Base-by-base conservation (phyloP, 2,888 invertebrate species). In the Cantharis nigra region DNA sequence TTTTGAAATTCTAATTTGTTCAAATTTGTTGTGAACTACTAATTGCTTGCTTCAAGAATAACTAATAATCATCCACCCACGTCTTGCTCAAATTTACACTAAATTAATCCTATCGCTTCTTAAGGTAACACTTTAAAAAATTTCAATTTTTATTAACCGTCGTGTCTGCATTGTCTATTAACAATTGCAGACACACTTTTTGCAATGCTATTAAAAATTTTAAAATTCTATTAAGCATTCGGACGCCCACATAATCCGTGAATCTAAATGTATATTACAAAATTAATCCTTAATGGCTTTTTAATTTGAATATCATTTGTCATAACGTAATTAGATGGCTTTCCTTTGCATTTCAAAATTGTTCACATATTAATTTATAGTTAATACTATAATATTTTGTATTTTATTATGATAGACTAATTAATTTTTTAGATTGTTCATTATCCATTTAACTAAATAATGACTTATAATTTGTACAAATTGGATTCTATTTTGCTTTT, bases 281-380 rank as follows among this genome's bases (percentile, higher is more conserved):
- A 72, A 72, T 72, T 72, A 72, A 65, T 65, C 49, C 65, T 67
- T 67, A 72, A 49, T 72, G 67, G 72, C 33, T 72, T 20, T 65
- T 67, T 72, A 67, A 67, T 67, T 72, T 67, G 33, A 30, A 72
- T 67, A 72, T 33, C 72, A 65, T 72, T 67, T 67, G 72, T 72
- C 72, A 72, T 64, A 33, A 72, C 63, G 63, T 71, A 71, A 71
- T 71, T 71, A 62, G 63, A 63, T 14, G 16, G 71, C 28, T 71
- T 20, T 16, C 63, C 16, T 63, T 63, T 62, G n/a, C 9, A 20
- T 16, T 33, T 20, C 62, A 70, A 70, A 70, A 70, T 49, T 49
- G 49, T 49, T 49, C 49, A 33, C 33, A 33, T 33, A 33, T 33
- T 33, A 33, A 33, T 33, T 13, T 33, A 13, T 33, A 11, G 33